Evolutionary conservation across 2,888 invertebrate genomes (phyloP), one percentile per base, ranked within the genome.

Genomic region (Dicyrtomina minuta): DNA sequence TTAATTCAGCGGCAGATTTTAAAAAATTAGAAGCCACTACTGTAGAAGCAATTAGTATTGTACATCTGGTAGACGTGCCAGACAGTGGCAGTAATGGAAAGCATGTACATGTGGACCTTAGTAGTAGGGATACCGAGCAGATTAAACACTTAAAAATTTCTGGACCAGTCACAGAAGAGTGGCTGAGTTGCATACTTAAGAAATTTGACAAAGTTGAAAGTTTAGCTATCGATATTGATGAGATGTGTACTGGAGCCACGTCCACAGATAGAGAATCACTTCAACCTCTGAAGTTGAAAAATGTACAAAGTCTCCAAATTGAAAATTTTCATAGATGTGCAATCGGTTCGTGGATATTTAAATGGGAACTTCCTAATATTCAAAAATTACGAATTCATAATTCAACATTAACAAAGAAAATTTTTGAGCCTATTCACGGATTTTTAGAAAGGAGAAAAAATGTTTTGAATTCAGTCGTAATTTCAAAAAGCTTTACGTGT

Each of bases 281-380:
- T 3, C 22, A 1, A 3, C 4, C 55, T 10, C 5, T 55, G 1
- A 55, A 24, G 8, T 13, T 55, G 15, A 15, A 26, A 55, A 55
- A 27, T 26, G 8, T 55, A 22, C 15, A 13, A 15, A 55, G n/a
- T 5, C n/a, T 55, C 1, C 12, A n/a, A 5, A 27, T 55, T 26
- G 22, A 55, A 26, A 55, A 55, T 55, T 55, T 27, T 1, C 24
- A 55, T 15, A 5, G 22, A 26, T 55, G 55, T 55, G 3, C 27
- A 24, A 55, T 55, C n/a, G 15, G 26, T n/a, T 55, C 26, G 1
- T 55, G 55, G 55, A 55, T 55, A 13, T 55, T 55, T 26, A 27
- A 3, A 55, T 55, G 55, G 55, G 15, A 55, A 26, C 22, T 26
- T 5, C 55, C 55, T 10, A 55, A 22, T 26, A 24, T 55, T 13